phyloP scores from a whole-genome alignment of 2,888 invertebrate genomes.

The Noctua janthina region DNA sequence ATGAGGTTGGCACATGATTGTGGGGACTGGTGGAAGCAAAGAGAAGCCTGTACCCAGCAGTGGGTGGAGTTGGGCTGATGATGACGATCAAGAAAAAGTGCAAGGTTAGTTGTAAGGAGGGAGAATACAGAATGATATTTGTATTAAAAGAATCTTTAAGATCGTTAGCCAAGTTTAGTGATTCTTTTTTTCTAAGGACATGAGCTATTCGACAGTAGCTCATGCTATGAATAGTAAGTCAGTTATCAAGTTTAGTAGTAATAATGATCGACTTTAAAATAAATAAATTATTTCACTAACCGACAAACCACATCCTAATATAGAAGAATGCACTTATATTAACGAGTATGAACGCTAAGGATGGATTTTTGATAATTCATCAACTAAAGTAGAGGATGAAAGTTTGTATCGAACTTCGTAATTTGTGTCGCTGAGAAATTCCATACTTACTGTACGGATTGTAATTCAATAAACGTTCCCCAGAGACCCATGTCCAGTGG shows the following conservation, averaged over 20 bases:
- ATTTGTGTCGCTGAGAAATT: too few relatives aligned
- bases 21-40: neutral
- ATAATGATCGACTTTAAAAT: too few relatives aligned
- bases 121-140: neutral
- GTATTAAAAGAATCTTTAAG: too few relatives aligned
- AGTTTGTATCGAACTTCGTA: neutral
- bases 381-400: neutral
- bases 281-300: too few relatives aligned
- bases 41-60: neutral
- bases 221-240: too few relatives aligned
- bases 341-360: neutral
- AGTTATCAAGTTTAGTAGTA: too few relatives aligned
- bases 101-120: neutral
- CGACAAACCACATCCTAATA: too few relatives aligned
- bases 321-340: too few relatives aligned
- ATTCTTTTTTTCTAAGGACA: too few relatives aligned
- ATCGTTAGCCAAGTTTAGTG: too few relatives aligned
- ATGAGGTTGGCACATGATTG: neutral
- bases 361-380: neutral
- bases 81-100: neutral
- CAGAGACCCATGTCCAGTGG: conserved; percentile 24
- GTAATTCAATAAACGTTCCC: conserved; percentile 12
- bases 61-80: neutral
- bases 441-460: neutral
- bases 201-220: too few relatives aligned